Percentiles rank a stretch among this genome's conserved stretches.
phyloP scores from a whole-genome alignment of 2,113 vertebrate genomes.

The Numenius arquata region DNA sequence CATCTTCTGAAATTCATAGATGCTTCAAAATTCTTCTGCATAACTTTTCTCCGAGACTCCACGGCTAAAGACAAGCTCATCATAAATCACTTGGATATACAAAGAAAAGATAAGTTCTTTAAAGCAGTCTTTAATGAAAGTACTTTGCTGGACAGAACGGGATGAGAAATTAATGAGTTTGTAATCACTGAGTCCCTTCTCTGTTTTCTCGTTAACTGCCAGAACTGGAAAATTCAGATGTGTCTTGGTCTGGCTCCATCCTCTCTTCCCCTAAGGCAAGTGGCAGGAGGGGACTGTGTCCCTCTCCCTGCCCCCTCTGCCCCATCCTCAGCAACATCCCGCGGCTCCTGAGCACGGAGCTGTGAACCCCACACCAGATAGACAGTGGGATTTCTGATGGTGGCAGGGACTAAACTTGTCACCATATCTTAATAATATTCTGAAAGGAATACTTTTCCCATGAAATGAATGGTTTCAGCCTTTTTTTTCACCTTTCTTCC shows the following conservation, averaged over 20 bases:
- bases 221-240: neutral
- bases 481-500: neutral
- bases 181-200: neutral
- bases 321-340: neutral
- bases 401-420: neutral
- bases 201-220: neutral
- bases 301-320: neutral
- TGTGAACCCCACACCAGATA: neutral
- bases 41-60: neutral
- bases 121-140: neutral
- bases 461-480: neutral
- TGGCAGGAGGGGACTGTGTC: neutral
- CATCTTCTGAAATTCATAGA: neutral
- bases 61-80: neutral
- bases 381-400: neutral
- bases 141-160: neutral
- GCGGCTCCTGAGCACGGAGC: neutral
- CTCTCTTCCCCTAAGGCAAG: neutral
- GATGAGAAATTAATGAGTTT: neutral
- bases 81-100: neutral
- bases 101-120: neutral
- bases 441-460: neutral
- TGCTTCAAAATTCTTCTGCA: neutral
- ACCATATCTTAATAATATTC: neutral
- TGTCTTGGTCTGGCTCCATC: neutral